These are phyloP conservation scores for Dione vanillae DNA, from an alignment of 2,888 invertebrate species.

Conservation along the genomic window DNA sequence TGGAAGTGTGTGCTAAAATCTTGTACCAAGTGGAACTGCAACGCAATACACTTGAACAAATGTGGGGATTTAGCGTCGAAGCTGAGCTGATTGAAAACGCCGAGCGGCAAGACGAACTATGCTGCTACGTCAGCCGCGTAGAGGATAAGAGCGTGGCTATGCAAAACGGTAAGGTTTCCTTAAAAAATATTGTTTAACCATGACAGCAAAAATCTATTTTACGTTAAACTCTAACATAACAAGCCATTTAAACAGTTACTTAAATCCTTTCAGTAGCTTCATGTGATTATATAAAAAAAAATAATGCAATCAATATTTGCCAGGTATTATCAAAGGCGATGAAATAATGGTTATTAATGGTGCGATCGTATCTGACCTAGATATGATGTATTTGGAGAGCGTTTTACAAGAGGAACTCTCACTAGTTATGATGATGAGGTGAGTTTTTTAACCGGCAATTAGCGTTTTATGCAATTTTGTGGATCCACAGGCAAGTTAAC, in stretches of 20 bases:
- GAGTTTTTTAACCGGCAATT: slow-evolving; percentile 54
- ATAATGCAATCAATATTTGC: slow-evolving; percentile 45
- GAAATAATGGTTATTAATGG: slow-evolving; percentile 99
- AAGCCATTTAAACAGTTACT: not conserved
- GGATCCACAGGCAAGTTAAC: slow-evolving; percentile 58
- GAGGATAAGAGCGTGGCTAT: slow-evolving; percentile 98
- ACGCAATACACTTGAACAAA: slow-evolving; percentile 94
- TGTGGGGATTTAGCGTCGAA: slow-evolving; percentile 99
- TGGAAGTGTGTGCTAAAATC: slow-evolving; percentile 98
- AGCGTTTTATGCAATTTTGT: slow-evolving; percentile 58
- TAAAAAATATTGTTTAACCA: slow-evolving; percentile 1
- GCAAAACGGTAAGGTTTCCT: slow-evolving; percentile 90
- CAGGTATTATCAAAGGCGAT: slow-evolving; percentile 98
- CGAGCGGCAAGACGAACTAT: slow-evolving; percentile 97
- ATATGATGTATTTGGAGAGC: slow-evolving; percentile 99
- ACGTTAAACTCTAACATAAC: not conserved
- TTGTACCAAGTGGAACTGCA: slow-evolving; percentile 98
- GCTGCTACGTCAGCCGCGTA: slow-evolving; percentile 98
- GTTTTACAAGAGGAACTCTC: slow-evolving; percentile 97
- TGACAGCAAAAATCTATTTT: not conserved
- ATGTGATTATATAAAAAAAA: slow-evolving; percentile 38
- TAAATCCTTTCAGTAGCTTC: slow-evolving; percentile 29
- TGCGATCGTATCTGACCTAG: slow-evolving; percentile 98
- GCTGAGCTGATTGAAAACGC: slow-evolving; percentile 98
- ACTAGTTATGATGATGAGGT: slow-evolving; percentile 98